Percentiles rank a stretch among this genome's conserved stretches.
These are phyloP conservation scores for Chloroceryle amazona DNA, from an alignment of 2,797 vertebrate species.

Conservation along the genomic window DNA sequence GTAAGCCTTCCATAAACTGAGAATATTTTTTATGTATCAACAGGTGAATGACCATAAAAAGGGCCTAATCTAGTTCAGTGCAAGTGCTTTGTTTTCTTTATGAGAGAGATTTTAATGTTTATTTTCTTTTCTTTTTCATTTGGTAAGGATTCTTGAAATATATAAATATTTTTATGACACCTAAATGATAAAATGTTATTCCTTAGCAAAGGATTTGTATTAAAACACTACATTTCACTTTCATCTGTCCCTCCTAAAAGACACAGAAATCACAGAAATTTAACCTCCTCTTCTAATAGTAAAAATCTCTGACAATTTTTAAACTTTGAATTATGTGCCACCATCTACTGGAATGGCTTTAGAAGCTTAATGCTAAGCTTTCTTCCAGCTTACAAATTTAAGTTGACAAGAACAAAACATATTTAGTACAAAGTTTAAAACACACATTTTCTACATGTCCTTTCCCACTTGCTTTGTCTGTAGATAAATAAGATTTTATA, in stretches of 20 bases:
- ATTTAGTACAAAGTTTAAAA: neutral
- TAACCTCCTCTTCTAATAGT: neutral
- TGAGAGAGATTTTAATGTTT: neutral
- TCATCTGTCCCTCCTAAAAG: neutral
- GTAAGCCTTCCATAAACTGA: neutral
- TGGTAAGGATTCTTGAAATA: neutral
- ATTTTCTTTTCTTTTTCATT: neutral
- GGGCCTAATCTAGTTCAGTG: neutral
- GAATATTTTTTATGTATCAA: constrained; percentile 28
- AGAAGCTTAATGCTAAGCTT: neutral
- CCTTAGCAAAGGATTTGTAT: neutral
- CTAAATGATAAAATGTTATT: neutral
- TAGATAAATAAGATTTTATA: neutral
- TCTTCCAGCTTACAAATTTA: neutral
- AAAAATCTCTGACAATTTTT: neutral
- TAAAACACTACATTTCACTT: neutral
- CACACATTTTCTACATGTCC: neutral
- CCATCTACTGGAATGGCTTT: neutral
- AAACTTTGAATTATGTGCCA: neutral
- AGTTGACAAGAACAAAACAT: neutral
- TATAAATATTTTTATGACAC: neutral
- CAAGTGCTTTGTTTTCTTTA: neutral
- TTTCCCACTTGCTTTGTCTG: neutral
- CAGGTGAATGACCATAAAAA: constrained; percentile 8
- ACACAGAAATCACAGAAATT: neutral